phyloP scores from a whole-genome alignment of 2,113 vertebrate genomes.

The Corythornis cristatus region DNA sequence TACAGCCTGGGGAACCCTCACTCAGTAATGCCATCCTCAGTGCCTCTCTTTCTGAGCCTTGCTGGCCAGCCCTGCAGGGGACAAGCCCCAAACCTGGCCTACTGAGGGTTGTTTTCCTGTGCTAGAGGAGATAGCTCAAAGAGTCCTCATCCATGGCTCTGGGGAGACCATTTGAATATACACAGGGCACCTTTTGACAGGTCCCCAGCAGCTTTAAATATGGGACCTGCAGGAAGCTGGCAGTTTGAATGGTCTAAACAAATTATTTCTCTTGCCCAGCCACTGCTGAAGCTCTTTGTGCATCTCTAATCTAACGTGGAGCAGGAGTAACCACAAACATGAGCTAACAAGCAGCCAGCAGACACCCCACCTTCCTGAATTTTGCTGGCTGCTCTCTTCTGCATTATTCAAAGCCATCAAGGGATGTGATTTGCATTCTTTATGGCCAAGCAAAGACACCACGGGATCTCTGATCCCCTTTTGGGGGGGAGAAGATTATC shows the following conservation, averaged over 20 bases:
- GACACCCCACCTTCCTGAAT: neutral
- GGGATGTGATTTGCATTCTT: constrained; percentile 40
- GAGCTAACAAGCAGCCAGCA: neutral
- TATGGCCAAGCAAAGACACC: neutral
- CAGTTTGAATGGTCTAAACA: neutral
- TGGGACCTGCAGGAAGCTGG: neutral
- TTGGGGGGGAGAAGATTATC: neutral
- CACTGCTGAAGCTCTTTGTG: neutral
- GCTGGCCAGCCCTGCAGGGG: neutral
- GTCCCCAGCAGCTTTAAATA: neutral
- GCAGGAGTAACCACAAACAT: neutral
- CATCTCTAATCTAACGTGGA: neutral
- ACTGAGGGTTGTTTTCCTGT: neutral
- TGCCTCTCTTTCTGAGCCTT: neutral
- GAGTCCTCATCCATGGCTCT: neutral
- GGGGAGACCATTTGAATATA: accelerated
- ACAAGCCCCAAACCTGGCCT: neutral
- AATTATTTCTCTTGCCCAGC: neutral
- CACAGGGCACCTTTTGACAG: neutral
- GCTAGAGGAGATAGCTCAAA: neutral
- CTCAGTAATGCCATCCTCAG: accelerated
- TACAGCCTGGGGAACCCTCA: neutral
- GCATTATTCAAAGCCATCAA: neutral
- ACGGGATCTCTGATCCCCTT: constrained; percentile 15
- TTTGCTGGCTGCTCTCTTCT: neutral